These are phyloP conservation scores for Brachypteracias leptosomus DNA, from an alignment of 2,113 vertebrate species.

Conservation along the genomic window DNA sequence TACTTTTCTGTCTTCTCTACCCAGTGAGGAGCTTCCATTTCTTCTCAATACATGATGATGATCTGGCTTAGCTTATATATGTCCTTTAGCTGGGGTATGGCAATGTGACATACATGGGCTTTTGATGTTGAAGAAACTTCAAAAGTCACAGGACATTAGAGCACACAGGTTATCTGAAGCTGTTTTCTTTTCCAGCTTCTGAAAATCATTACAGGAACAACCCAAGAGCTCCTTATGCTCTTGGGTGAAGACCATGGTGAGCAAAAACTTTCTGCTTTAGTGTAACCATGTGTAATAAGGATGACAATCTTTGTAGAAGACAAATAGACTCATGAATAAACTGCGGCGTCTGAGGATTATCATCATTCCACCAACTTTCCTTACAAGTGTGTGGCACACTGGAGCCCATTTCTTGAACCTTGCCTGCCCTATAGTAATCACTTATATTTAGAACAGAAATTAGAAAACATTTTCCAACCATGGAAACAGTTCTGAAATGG, in stretches of 20 bases:
- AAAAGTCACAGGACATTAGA: neutral
- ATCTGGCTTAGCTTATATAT: neutral
- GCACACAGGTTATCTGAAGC: neutral
- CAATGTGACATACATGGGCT: neutral
- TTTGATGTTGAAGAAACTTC: neutral
- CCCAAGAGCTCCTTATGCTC: neutral
- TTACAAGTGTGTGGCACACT: neutral
- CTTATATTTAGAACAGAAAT: neutral
- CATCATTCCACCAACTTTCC: neutral
- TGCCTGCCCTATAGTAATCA: neutral
- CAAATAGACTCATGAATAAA: neutral
- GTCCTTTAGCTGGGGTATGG: neutral
- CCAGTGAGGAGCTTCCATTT: neutral
- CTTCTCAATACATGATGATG: neutral
- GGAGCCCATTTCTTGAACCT: neutral
- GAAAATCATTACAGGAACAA: rapidly evolving
- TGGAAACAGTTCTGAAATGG: neutral
- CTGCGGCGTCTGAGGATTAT: neutral
- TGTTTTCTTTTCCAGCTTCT: neutral
- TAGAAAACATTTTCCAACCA: neutral
- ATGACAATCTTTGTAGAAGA: neutral
- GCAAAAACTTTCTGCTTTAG: neutral
- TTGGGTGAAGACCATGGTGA: neutral
- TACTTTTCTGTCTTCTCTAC: neutral
- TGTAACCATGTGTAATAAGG: neutral